Evolutionary conservation across 2,888 invertebrate species (phyloP).

Genomic region (Chrysopilus asiliformis): DNA sequence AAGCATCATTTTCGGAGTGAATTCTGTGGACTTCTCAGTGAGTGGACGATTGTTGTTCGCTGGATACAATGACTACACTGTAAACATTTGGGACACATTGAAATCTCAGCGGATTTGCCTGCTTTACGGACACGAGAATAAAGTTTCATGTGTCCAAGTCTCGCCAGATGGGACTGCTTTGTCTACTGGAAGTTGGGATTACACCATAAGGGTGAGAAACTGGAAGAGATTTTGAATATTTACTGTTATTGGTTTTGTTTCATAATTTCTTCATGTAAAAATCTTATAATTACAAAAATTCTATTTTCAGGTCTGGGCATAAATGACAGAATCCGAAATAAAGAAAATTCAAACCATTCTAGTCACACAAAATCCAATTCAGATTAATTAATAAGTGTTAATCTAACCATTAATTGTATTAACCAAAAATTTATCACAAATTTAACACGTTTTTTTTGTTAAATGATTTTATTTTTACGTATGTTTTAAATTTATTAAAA

Average conservation of each 20-base stretch:
- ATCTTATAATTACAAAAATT: background rate
- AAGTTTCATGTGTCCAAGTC: constrained; percentile 81
- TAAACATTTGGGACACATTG: constrained; percentile 96
- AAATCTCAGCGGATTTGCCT: constrained; percentile 83
- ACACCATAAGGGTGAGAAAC: constrained; percentile 64
- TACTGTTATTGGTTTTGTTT: background rate
- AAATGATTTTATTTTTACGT: too few relatives aligned
- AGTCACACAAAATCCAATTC: too few relatives aligned
- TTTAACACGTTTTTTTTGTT: too few relatives aligned
- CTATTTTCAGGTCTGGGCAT: background rate
- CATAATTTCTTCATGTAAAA: background rate
- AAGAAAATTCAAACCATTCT: constrained; percentile 6
- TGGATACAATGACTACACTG: constrained; percentile 97
- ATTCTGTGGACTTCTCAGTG: constrained; percentile 94
- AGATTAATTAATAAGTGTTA: too few relatives aligned
- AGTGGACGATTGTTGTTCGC: constrained; percentile 93
- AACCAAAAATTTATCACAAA: too few relatives aligned
- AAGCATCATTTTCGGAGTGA: constrained; percentile 94
- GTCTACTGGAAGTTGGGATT: constrained; percentile 96
- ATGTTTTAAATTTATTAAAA: too few relatives aligned
- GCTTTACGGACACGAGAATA: constrained; percentile 91
- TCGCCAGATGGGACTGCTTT: constrained; percentile 97
- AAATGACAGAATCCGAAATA: too few relatives aligned
- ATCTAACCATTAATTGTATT: too few relatives aligned
- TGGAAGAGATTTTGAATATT: background rate